phyloP scores from a whole-genome alignment of 2,113 vertebrate genomes.

The Oplegnathus fasciatus region DNA sequence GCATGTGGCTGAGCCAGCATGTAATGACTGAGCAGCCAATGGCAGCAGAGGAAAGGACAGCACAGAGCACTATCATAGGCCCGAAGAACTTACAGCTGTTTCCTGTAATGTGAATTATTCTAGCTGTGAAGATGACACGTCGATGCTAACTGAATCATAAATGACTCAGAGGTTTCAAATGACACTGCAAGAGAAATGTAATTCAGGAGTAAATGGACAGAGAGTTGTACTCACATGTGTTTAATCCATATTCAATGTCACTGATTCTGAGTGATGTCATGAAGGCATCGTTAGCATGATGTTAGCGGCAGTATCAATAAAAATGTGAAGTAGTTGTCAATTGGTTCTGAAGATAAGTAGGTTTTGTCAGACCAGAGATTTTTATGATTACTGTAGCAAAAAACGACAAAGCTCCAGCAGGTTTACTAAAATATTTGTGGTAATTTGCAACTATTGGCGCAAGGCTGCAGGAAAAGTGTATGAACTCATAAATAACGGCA shows the following conservation, averaged over 20 bases:
- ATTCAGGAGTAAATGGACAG: constrained; percentile 18
- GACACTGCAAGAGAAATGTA: constrained; percentile 18
- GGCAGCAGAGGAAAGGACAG: constrained; percentile 25
- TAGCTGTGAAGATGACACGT: constrained; percentile 24
- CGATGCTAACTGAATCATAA: constrained; percentile 55
- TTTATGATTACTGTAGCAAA: no score
- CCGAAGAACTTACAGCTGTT: constrained; percentile 18
- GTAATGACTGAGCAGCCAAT: constrained; percentile 47
- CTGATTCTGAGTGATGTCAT: not conserved
- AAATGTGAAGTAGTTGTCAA: no score
- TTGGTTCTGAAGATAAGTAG: no score
- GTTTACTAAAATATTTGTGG: not conserved
- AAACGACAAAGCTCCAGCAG: no score
- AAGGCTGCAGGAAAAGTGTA: not conserved
- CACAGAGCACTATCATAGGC: constrained; percentile 11
- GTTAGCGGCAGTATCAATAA: not conserved
- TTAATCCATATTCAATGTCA: not conserved
- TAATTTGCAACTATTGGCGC: not conserved
- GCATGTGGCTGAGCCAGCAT: constrained; percentile 54
- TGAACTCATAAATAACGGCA: no score
- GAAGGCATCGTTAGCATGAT: not conserved
- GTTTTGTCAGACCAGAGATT: not conserved
- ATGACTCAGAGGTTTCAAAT: constrained; percentile 44
- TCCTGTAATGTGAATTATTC: constrained; percentile 36
- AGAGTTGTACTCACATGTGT: not conserved